Evolutionary conservation across 2,113 vertebrate genomes (phyloP), one percentile per base, ranked within the genome.

Genomic region (Hiodon tergisus): DNA sequence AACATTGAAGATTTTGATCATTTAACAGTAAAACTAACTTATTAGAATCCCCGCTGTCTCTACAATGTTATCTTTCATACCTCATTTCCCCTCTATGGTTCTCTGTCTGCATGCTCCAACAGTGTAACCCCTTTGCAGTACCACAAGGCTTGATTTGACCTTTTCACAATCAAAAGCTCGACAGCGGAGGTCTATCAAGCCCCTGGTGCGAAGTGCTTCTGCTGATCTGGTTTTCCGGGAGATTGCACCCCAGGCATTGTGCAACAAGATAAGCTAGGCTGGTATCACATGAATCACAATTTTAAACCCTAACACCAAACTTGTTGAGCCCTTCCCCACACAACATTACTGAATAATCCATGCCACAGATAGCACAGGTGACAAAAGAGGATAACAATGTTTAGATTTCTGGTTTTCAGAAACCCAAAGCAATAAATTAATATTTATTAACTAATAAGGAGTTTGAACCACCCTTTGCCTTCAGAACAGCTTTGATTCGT

Each of bases 91-190:
- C 55, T 69, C 75, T 70, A 48, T 52, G 16, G 66, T 72, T 57
- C 54, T 50, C 58, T n/a, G 53, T 47, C 51, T 52, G 55, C 31
- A 46, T 54, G 46, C 57, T 1, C 54, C 75, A 69, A 70, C 70
- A 77, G 67, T 67, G 70, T 76, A 48, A 67, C 73, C 69, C 59
- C 62, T 74, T 71, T 69, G 60, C 70, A 75, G 62, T 70, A 76
- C 82, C 76, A 78, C 81, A 73, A 76, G 77, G 72, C 82, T 74
- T 76, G 76, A 74, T 73, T 78, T 83, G 82, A 83, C 79, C 84
- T 83, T 85, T 82, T 52, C 61, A 62, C 80, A 78, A 83, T 83
- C 80, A 81, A 83, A 85, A 76, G 68, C 66, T 66, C 77, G 74
- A 76, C 78, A 81, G 80, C 76, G 67, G 62, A 75, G 75, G 68